Base-by-base conservation (phyloP, 2,888 invertebrate genomes). In the Pandemis corylana region DNA sequence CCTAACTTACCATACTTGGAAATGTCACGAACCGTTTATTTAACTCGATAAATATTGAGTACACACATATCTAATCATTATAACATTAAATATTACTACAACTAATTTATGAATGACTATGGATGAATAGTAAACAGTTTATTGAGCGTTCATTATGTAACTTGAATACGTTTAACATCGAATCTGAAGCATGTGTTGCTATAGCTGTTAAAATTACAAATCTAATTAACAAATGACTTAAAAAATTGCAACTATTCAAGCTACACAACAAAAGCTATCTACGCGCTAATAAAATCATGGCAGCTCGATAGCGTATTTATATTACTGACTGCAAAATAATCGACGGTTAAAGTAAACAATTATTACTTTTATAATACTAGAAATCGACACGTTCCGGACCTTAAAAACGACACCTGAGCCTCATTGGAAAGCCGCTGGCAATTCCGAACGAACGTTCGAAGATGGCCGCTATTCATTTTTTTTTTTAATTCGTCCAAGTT, bases 11-110 rank as follows among this genome's bases (percentile, higher is more conserved):
- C 85, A 84, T 83, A 81, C 89, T 85, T 93, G 92, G 93, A 94
- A 93, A 90, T 91, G 91, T 93, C 93, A 93, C 93, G 92, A 93
- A 93, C 92, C 92, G 89, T 92, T 88, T 87, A 84, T 36, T 86
- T 83, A 77, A 74, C 84, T 90, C 87, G 86, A 88, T 88, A 89
- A 82, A 87, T 80, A 84, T 86, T 87, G 91, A 92, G 87, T 92
- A 91, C 88, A 91, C 81, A 81, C 83, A 86, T 87, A 87, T 79
- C 81, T 84, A 85, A 83, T 81, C 84, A 68, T 64, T 71, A 68
- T 72, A 70, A 74, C 68, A 68, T 76, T 76, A 76, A 73, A 76
- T 71, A 67, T 49, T 42, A 70, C 15, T 77, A 75, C 61, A 84
- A 53, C 71, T 78, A 79, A 86, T 85, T 36, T 86, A 89, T 87